These are phyloP conservation scores for Magallana nippona DNA, from an alignment of 2,888 invertebrate genomes.

Conservation along the genomic window DNA sequence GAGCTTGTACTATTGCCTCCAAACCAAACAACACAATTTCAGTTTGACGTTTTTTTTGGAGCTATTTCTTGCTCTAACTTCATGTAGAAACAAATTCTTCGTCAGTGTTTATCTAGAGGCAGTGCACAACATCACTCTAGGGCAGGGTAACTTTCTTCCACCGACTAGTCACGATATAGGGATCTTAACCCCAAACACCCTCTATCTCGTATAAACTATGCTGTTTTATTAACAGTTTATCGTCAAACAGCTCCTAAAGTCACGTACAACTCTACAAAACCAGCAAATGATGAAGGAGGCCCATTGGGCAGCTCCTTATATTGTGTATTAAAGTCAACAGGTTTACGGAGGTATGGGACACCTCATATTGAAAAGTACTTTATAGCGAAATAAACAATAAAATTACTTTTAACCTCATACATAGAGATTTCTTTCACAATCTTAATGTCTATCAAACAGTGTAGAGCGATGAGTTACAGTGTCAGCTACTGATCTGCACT, in stretches of 20 bases:
- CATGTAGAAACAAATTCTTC: slow-evolving; percentile 7
- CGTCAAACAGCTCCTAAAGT: neutral
- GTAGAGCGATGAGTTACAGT: too few relatives aligned
- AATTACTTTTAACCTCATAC: too few relatives aligned
- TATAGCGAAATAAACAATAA: too few relatives aligned
- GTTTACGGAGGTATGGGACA: too few relatives aligned
- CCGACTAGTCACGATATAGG: neutral
- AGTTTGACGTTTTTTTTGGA: slow-evolving; percentile 27
- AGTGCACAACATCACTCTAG: neutral
- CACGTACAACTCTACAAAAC: neutral
- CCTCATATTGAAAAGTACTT: too few relatives aligned
- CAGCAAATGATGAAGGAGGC: too few relatives aligned
- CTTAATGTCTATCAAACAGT: too few relatives aligned
- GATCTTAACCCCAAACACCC: neutral
- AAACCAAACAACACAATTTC: slow-evolving; percentile 4
- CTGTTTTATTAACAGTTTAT: neutral
- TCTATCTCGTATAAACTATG: neutral
- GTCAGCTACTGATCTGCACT: too few relatives aligned
- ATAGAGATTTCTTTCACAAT: too few relatives aligned
- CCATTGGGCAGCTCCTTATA: too few relatives aligned
- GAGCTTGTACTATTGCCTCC: slow-evolving; percentile 10
- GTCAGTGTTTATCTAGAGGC: slow-evolving; percentile 15
- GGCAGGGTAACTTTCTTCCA: neutral
- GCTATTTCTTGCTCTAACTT: slow-evolving; percentile 2
- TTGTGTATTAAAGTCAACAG: too few relatives aligned